Evolutionary conservation across 1,140 invertebrate species (phyloP).

Genomic region (Macrobrachium rosenbergii): DNA sequence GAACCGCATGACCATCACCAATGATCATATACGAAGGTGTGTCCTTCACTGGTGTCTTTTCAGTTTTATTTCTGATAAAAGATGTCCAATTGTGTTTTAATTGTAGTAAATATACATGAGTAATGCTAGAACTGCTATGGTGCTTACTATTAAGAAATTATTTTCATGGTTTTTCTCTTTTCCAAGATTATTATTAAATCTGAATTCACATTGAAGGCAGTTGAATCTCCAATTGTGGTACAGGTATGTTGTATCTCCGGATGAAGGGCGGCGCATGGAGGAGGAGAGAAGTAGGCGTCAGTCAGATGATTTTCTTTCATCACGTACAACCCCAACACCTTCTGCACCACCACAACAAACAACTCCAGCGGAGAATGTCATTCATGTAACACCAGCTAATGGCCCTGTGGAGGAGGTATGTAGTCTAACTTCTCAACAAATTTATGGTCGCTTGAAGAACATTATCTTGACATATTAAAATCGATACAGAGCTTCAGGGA

Average conservation of each 20-base stretch:
- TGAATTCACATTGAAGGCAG: too few species aligned
- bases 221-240: too few species aligned
- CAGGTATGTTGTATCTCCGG: slow-evolving; percentile 48
- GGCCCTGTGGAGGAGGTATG: slow-evolving; percentile 46
- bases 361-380: slow-evolving; percentile 24
- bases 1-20: slow-evolving; percentile 66
- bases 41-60: not conserved
- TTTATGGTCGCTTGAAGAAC: not conserved
- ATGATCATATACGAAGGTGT: slow-evolving; percentile 59
- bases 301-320: slow-evolving; percentile 2
- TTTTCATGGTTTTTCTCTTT: not conserved
- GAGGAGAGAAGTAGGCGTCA: slow-evolving; percentile 41
- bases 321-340: not conserved
- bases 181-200: not conserved
- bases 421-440: not conserved
- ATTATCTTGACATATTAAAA: not conserved
- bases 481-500: too few species aligned
- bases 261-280: slow-evolving; percentile 45
- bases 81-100: too few species aligned
- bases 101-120: too few species aligned
- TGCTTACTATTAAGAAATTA: not conserved
- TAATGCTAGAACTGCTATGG: not conserved
- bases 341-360: slow-evolving; percentile 12
- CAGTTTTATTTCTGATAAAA: too few species aligned
- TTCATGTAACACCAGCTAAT: slow-evolving; percentile 47